Evolutionary conservation across 2,797 vertebrate genomes (phyloP), one percentile per base, ranked within the genome.

Genomic region (Parauchenoglanis ngamensis): DNA sequence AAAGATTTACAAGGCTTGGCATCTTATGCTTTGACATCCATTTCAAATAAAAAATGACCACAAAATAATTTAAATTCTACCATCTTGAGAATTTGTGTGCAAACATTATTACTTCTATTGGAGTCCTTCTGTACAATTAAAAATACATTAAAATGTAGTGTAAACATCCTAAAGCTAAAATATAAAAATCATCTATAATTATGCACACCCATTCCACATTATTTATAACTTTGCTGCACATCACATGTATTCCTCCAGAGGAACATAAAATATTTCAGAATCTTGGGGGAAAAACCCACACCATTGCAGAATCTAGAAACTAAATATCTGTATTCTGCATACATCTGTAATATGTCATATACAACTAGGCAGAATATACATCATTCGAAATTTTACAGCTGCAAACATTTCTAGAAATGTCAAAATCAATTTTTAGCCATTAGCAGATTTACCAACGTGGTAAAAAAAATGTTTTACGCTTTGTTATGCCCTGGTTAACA

Each of bases 281-380:
- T 35, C 49, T 88, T 52, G 35, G 73, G 83, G 78, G 67, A 75
- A 54, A 11, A 31, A 25, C 0, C 1, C 1, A 17, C 57, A 44
- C 23, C n/a, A 31, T 19, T 31, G 13, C 31, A 65, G 15, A 63
- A 17, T 65, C 49, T 68, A 57, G 63, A 80, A 52, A 54, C 40
- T 54, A 76, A 76, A 87, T 13, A 31, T 17, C 63, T 68, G 19
- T 56, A 67, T 68, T 79, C 54, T 52, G 44, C 59, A 77, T 68
- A 49, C n/a, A 61, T 76, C 63, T 65, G 72, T 49, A 31, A 25
- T 77, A 12, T 15, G n/a, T 19, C 65, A 77, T 67, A 13, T 65
- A 90, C 89, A 90, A 49, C 40, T 10, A 70, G 61, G n/a, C 86
- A 83, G 28, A 85, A 77, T 86, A 76, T 72, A 85, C 7, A 79